Base-by-base conservation (phyloP, 2,888 invertebrate species). In the Sesia apiformis region DNA sequence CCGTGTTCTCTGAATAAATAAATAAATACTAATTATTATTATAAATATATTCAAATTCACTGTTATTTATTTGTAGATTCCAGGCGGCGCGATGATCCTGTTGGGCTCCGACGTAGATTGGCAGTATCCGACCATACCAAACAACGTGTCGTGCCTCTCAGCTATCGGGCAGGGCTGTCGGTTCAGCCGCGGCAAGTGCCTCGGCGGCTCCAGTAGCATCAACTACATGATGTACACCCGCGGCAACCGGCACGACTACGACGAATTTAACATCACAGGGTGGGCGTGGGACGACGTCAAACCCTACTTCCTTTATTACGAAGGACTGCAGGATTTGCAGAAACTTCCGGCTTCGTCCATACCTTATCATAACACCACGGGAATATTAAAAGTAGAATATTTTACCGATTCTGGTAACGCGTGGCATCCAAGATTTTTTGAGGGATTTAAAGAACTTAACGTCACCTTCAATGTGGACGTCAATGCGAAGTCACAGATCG, bases 191-290 rank as follows among this genome's bases (percentile, higher is more conserved):
- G 84, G 85, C 56, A 75, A 73, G 56, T 73, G 77, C 40, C 76
- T 85, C 53, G 84, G 84, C 1, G 84, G 84, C 54, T 82, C 84
- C 58, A 77, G 83, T 53, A 70, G 70, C 62, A 77, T 78, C 61
- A 85, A 85, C 66, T 73, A 74, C 63, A 81, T 85, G 83, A 60
- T 83, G 59, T 82, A 81, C 64, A 69, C 71, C 2, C 76, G 85
- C 40, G 84, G 84, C 3, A 75, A 73, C 57, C 69, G 65, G 0
- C 51, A 5, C 0, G 84, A 84, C 64, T 82, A 74, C 54, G 65
- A 62, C 51, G 51, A 71, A 6, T 68, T 73, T 38, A 55, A 59
- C 52, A 55, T 76, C 8, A 59, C 76, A 3, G 81, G 75, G 5
- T 85, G 85, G 85, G 60, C 65, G 40, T 83, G 78, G 78, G 52